Percentiles rank a stretch among this genome's conserved stretches.
These are phyloP conservation scores for Parnassius mnemosyne DNA, from an alignment of 2,888 invertebrate genomes.

Conservation along the genomic window DNA sequence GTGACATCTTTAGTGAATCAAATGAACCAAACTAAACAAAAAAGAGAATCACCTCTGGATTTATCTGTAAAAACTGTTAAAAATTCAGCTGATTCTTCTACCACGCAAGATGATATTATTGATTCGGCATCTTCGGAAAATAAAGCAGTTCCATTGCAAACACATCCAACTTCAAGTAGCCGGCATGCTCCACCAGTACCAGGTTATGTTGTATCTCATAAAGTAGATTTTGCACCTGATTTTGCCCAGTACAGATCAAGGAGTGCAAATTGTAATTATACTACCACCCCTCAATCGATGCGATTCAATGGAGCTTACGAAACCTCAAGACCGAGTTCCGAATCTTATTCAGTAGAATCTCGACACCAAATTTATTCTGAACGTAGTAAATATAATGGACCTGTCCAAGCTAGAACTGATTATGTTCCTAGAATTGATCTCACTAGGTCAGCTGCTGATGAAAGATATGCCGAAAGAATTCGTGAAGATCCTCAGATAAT, in stretches of 20 bases:
- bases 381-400: slow-evolving; percentile 54
- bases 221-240: slow-evolving; percentile 89
- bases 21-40: slow-evolving; percentile 76
- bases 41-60: slow-evolving; percentile 90
- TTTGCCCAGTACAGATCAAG: slow-evolving; percentile 80
- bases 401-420: slow-evolving; percentile 50
- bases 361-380: slow-evolving; percentile 58
- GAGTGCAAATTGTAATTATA: slow-evolving; percentile 48
- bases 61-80: slow-evolving; percentile 93
- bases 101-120: slow-evolving; percentile 84
- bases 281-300: slow-evolving; percentile 44
- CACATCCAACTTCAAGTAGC: slow-evolving; percentile 54
- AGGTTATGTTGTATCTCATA: slow-evolving; percentile 78
- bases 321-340: slow-evolving; percentile 48
- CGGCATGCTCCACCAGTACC: slow-evolving; percentile 47
- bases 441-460: slow-evolving; percentile 57
- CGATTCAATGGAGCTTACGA: slow-evolving; percentile 65
- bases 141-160: slow-evolving; percentile 55
- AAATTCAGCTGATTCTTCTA: slow-evolving; percentile 93
- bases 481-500: slow-evolving; percentile 67
- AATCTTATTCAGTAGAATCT: slow-evolving; percentile 61
- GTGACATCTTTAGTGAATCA: slow-evolving; percentile 73
- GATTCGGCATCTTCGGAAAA: slow-evolving; percentile 69
- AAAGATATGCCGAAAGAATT: slow-evolving; percentile 58
- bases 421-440: slow-evolving; percentile 75